phyloP scores from a whole-genome alignment of 2,797 vertebrate species.

The Cottoperca gobio region DNA sequence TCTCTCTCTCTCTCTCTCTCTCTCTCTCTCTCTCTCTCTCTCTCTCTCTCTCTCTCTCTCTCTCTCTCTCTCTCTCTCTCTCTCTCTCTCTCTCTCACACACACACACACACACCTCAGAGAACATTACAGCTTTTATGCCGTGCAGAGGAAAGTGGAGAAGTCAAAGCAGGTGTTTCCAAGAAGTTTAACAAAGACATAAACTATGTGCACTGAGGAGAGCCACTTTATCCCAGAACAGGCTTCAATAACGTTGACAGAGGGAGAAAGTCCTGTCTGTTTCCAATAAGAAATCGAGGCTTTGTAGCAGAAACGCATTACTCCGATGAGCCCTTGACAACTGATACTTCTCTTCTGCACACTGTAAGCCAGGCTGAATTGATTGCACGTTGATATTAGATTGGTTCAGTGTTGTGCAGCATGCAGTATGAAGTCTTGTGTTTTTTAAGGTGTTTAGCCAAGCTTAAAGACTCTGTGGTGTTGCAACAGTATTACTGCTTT shows the following conservation, averaged over 20 bases:
- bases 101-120: slow-evolving; percentile 17
- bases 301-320: slow-evolving; percentile 14
- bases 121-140: slow-evolving; percentile 57
- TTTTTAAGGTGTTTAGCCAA: background rate
- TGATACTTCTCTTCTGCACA: slow-evolving; percentile 24
- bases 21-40: no score
- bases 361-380: slow-evolving; percentile 14
- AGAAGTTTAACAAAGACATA: slow-evolving; percentile 74
- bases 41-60: no score
- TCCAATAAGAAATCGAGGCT: slow-evolving; percentile 41
- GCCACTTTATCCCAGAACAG: slow-evolving; percentile 51
- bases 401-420: slow-evolving; percentile 1
- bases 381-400: slow-evolving; percentile 15
- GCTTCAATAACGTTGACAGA: slow-evolving; percentile 40
- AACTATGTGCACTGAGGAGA: slow-evolving; percentile 57
- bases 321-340: slow-evolving; percentile 33
- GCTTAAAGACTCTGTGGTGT: slow-evolving; percentile 9
- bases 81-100: background rate
- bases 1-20: no score
- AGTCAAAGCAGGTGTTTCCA: slow-evolving; percentile 82
- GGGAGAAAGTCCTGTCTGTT: slow-evolving; percentile 51
- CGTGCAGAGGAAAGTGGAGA: slow-evolving; percentile 67
- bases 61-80: no score
- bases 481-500: slow-evolving; percentile 1
- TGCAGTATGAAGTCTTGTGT: slow-evolving; percentile 19